Conservation (phyloP, 2,797 vertebrate species). For the Microhierax caerulescens region DNA sequence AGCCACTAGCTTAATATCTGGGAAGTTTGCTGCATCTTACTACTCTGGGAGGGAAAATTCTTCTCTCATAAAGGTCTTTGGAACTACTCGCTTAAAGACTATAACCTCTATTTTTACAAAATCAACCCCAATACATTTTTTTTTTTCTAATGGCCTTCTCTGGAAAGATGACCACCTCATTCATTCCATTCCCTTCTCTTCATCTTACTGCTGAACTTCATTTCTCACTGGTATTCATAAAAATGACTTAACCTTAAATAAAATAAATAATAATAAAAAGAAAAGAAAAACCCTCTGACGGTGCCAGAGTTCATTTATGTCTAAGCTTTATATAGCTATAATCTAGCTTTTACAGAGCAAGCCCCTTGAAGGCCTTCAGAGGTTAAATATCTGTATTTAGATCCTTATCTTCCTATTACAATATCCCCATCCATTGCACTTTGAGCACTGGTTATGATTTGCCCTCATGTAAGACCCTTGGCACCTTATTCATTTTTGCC, state of each 20-base stretch:
- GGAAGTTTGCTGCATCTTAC: background rate
- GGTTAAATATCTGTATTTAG: conserved; percentile 56
- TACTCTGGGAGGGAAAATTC: background rate
- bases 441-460: conserved; percentile 57
- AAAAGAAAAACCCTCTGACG: background rate
- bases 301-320: conserved; percentile 23
- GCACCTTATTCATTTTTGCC: conserved; percentile 53
- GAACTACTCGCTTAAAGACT: background rate
- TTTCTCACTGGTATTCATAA: background rate
- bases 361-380: conserved; percentile 22
- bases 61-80: background rate
- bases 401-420: conserved; percentile 46
- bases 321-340: conserved; percentile 27
- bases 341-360: conserved; percentile 37
- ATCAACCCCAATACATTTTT: background rate
- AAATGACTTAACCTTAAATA: background rate
- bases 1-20: background rate
- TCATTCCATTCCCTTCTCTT: background rate
- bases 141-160: background rate
- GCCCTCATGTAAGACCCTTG: conserved; percentile 46
- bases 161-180: background rate
- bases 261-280: background rate
- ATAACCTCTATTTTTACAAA: background rate
- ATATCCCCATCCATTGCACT: background rate
- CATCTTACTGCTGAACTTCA: background rate